Evolutionary conservation across 1,140 invertebrate genomes (phyloP), one percentile per base, ranked within the genome.

Genomic region (Temnothorax curvispinosus): DNA sequence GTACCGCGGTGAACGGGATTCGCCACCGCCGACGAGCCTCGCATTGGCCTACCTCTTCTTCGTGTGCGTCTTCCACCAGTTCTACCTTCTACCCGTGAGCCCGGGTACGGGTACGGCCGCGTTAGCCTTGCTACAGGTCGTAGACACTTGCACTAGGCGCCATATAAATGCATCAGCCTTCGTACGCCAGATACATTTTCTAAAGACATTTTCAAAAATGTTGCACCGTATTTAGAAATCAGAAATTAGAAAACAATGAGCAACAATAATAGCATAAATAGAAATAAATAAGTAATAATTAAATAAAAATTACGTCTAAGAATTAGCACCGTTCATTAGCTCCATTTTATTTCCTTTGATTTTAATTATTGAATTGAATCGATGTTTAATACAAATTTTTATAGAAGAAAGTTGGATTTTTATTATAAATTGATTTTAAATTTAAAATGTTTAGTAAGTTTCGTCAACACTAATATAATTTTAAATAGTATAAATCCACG

Each of bases 1-100:
- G 11, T 13, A 60, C 27, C 47, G 27, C 85, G 87, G 92, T 92
- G 90, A 93, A 90, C 92, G 92, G 92, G 87, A 92, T 91, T 75
- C 72, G 77, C 87, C 80, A 86, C 86, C 82, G 76, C 65, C 77
- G 76, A 54, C 44, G 54, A 50, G 62, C 15, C n/a, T 21, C 54
- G 41, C 38, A 27, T 50, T 62, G 38, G 78, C 21, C 71, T 47
- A 67, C 72, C 86, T 69, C 41, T 47, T 87, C 84, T 87, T 47
- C 18, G 18, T 74, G 84, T 89, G 87, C 86, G 78, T 89, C 65
- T 80, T 87, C 80, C 78, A 58, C 50, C 44, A 58, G 27, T 27
- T 27, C 27, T 27, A 27, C 27, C 27, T 27, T 27, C 27, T 27
- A 27, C 27, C 27, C 27, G 27, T 69, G 35, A 76, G 38, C 38